Conservation (phyloP, 2,797 vertebrate genomes). For the Falco columbarius region DNA sequence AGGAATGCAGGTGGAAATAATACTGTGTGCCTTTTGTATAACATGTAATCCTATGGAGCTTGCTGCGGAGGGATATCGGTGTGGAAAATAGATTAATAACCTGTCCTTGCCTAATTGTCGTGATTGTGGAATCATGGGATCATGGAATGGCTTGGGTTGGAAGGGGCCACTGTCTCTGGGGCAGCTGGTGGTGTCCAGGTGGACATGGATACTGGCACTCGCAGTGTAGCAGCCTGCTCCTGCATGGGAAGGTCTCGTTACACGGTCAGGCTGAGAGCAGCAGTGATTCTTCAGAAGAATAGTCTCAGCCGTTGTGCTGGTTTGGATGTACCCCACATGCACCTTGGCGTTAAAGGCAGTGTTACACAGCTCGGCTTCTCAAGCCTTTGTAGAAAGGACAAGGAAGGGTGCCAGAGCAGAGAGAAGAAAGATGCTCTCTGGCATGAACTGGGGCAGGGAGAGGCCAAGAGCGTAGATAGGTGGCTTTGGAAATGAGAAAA, state of each 20-base stretch:
- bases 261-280: fast-evolving
- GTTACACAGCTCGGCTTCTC: background rate
- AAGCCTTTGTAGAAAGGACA: background rate
- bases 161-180: background rate
- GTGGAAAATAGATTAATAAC: background rate
- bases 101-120: background rate
- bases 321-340: background rate
- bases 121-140: no score
- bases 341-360: background rate
- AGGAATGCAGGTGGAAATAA: background rate
- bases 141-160: background rate
- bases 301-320: background rate
- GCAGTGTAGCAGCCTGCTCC: background rate
- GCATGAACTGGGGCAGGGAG: background rate
- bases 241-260: background rate
- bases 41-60: fast-evolving
- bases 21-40: background rate
- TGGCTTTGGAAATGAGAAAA: background rate
- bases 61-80: fast-evolving
- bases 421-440: background rate
- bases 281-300: background rate
- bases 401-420: background rate
- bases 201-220: background rate
- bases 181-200: background rate
- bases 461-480: background rate